Percentiles rank a stretch among this genome's conserved stretches.
Evolutionary conservation across 2,113 vertebrate genomes (phyloP).

Genomic region (Beaufortia kweichowensis): DNA sequence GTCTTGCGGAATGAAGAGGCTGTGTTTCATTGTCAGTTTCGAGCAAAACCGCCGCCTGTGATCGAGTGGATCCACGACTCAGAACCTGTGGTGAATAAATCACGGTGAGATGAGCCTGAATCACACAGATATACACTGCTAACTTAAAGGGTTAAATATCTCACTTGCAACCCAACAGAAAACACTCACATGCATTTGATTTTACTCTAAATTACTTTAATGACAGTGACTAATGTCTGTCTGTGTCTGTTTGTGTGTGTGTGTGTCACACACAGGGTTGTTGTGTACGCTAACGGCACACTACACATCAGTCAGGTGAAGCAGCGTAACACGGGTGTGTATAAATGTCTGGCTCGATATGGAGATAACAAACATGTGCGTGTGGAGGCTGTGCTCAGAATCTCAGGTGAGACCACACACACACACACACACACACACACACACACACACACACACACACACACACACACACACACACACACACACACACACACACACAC

Average conservation of each 20-base stretch:
- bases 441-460: background rate
- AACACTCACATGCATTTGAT: too few relatives aligned
- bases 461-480: background rate
- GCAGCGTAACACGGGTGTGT: slow-evolving; percentile 80
- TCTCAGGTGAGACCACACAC: slow-evolving; percentile 79
- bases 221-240: background rate
- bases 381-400: slow-evolving; percentile 79
- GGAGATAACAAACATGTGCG: slow-evolving; percentile 61
- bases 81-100: slow-evolving; percentile 82
- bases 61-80: slow-evolving; percentile 88
- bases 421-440: background rate
- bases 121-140: too few relatives aligned
- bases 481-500: background rate
- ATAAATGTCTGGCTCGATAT: slow-evolving; percentile 82
- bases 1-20: slow-evolving; percentile 89
- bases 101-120: slow-evolving; percentile 75
- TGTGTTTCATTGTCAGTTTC: slow-evolving; percentile 92
- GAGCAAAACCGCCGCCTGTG: slow-evolving; percentile 80
- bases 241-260: slow-evolving; percentile 27
- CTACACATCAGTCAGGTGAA: slow-evolving; percentile 89
- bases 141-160: too few relatives aligned
- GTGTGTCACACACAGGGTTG: slow-evolving; percentile 68
- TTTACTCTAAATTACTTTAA: too few relatives aligned
- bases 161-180: too few relatives aligned
- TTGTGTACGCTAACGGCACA: slow-evolving; percentile 85